These are phyloP conservation scores for Diglossa cyanea DNA, from an alignment of 2,797 vertebrate species.

Conservation along the genomic window DNA sequence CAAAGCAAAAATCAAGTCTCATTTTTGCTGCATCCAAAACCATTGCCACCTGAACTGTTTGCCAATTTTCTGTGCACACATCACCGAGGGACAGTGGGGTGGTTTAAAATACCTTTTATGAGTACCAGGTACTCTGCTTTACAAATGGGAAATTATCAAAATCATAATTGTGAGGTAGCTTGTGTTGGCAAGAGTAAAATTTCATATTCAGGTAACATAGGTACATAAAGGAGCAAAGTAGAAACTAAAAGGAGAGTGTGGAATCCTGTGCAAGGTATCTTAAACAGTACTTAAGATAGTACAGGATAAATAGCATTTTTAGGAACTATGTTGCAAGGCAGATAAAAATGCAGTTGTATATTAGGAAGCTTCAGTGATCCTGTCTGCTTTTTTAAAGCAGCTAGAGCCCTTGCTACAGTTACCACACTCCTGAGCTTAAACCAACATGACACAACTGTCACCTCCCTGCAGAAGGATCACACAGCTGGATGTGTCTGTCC, in stretches of 20 bases:
- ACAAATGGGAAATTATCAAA: neutral
- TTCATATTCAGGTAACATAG: too few species aligned
- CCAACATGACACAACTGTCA: rapidly evolving
- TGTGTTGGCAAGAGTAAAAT: neutral
- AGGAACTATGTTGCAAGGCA: neutral
- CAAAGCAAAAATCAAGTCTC: neutral
- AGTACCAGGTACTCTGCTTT: neutral
- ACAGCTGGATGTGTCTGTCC: neutral
- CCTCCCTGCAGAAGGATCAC: neutral
- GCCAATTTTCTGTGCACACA: neutral
- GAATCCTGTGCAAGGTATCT: neutral
- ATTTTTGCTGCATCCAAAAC: neutral
- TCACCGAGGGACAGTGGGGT: neutral
- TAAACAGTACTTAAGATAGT: neutral
- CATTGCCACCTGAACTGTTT: neutral
- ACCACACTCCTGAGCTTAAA: neutral
- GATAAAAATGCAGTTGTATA: neutral
- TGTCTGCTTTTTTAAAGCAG: neutral
- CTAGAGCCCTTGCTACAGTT: neutral
- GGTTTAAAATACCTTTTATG: neutral
- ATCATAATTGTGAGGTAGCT: rapidly evolving
- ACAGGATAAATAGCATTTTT: too few species aligned
- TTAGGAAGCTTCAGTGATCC: neutral
- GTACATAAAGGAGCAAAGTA: neutral
- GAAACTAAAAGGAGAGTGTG: neutral